Evolutionary conservation across 2,888 invertebrate species (phyloP).

Genomic region (Mythimna lalbum): DNA sequence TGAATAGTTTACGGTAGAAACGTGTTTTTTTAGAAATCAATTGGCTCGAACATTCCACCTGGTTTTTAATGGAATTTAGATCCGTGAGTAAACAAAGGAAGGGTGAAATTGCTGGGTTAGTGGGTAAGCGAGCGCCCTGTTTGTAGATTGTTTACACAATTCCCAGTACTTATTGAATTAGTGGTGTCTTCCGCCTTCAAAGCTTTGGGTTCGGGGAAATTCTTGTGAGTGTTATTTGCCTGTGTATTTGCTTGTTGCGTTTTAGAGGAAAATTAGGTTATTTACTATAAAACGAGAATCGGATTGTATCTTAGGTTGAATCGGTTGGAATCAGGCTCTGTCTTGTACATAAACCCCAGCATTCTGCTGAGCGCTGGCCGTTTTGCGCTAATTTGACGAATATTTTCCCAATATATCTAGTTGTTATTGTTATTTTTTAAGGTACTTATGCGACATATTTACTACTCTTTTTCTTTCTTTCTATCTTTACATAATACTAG

Average conservation of each 20-base stretch:
- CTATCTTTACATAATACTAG: no score
- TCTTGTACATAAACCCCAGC: no score
- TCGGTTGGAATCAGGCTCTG: no score
- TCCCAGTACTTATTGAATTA: constrained; percentile 21
- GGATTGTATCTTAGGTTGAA: no score
- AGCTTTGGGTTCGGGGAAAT: constrained; percentile 8
- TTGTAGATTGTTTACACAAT: constrained; percentile 27
- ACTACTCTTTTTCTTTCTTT: no score
- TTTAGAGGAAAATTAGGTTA: neutral
- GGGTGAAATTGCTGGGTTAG: constrained; percentile 3
- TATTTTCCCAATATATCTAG: no score
- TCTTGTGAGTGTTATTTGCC: constrained; percentile 7
- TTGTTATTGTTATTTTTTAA: no score
- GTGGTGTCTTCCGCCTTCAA: constrained; percentile 24
- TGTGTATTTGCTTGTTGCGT: neutral
- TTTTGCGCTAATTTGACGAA: no score
- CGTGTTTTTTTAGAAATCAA: constrained; percentile 39
- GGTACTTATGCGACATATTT: no score
- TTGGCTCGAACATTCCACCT: constrained; percentile 13
- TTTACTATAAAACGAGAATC: neutral
- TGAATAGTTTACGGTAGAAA: constrained; percentile 32
- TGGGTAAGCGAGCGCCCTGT: constrained; percentile 1
- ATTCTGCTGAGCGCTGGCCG: no score
- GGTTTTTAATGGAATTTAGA: constrained; percentile 18
- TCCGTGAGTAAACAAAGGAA: constrained; percentile 17